Percentiles rank a stretch among this genome's conserved stretches.
These are phyloP conservation scores for Eupithecia exiguata DNA, from an alignment of 2,888 invertebrate genomes.

Conservation along the genomic window DNA sequence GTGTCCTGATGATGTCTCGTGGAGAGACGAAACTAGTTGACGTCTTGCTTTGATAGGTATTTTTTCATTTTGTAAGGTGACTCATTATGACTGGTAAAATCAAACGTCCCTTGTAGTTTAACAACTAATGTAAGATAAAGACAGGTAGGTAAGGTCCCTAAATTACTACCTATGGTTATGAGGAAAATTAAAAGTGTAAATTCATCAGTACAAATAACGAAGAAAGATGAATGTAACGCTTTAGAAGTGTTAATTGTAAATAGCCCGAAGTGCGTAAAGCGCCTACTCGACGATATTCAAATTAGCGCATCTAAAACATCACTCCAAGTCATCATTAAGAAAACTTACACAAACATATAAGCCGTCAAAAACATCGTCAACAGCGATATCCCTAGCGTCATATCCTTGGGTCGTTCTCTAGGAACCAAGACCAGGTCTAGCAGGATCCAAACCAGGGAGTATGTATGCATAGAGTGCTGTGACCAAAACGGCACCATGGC, in stretches of 20 bases:
- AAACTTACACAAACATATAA: slow-evolving; percentile 64
- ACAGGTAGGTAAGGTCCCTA: no score
- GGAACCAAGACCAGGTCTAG: slow-evolving; percentile 65
- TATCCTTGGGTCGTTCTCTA: slow-evolving; percentile 60
- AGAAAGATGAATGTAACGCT: not conserved
- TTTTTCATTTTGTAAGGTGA: not conserved
- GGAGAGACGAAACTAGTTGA: no score
- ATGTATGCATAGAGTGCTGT: slow-evolving; percentile 74
- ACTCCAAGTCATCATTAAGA: not conserved
- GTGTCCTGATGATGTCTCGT: no score
- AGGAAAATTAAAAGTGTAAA: not conserved
- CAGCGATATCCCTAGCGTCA: slow-evolving; percentile 51
- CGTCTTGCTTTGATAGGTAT: no score
- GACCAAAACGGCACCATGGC: slow-evolving; percentile 65
- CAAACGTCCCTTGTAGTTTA: not conserved
- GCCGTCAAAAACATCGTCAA: slow-evolving; percentile 53
- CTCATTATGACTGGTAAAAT: not conserved
- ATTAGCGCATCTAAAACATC: not conserved
- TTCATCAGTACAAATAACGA: not conserved
- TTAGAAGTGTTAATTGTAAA: not conserved
- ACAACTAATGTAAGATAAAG: not conserved
- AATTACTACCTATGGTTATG: no score
- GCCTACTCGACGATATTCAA: not conserved
- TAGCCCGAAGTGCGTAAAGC: not conserved
- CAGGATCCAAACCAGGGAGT: slow-evolving; percentile 61